Percentiles rank a stretch among this genome's conserved stretches.
phyloP scores from a whole-genome alignment of 2,888 invertebrate genomes.

The Leucozona laternaria region DNA sequence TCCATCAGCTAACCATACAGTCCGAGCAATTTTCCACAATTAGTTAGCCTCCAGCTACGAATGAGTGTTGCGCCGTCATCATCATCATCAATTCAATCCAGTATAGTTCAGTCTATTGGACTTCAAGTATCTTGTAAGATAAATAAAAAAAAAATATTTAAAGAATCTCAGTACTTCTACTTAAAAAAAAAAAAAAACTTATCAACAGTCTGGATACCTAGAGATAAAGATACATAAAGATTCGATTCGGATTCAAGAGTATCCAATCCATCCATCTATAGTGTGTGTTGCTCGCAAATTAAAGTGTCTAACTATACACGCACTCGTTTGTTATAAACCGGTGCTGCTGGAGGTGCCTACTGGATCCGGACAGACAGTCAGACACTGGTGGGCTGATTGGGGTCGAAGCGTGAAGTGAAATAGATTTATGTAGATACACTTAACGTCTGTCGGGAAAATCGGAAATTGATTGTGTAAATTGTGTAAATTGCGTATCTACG shows the following conservation, averaged over 20 bases:
- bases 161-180: conserved; percentile 58
- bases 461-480: conserved; percentile 50
- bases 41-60: conserved; percentile 75
- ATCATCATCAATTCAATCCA: conserved; percentile 42
- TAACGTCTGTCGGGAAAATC: conserved; percentile 41
- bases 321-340: conserved; percentile 22
- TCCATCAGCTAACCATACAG: conserved; percentile 59
- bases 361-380: conserved; percentile 28
- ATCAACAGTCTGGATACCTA: conserved; percentile 18
- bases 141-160: conserved; percentile 10
- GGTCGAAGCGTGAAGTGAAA: conserved; percentile 44
- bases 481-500: background rate
- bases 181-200: conserved; percentile 11
- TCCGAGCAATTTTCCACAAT: conserved; percentile 74
- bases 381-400: conserved; percentile 67
- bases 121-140: conserved; percentile 46
- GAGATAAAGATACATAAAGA: conserved; percentile 25
- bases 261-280: conserved; percentile 21
- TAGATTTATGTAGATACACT: conserved; percentile 23
- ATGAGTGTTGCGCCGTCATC: conserved; percentile 72
- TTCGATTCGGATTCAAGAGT: conserved; percentile 47
- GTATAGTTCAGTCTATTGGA: conserved; percentile 44
- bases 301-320: conserved; percentile 6
- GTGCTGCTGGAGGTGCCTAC: conserved; percentile 24
- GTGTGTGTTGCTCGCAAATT: conserved; percentile 25